Evolutionary conservation across 1,140 invertebrate genomes (phyloP).

Genomic region (Macrobrachium rosenbergii): DNA sequence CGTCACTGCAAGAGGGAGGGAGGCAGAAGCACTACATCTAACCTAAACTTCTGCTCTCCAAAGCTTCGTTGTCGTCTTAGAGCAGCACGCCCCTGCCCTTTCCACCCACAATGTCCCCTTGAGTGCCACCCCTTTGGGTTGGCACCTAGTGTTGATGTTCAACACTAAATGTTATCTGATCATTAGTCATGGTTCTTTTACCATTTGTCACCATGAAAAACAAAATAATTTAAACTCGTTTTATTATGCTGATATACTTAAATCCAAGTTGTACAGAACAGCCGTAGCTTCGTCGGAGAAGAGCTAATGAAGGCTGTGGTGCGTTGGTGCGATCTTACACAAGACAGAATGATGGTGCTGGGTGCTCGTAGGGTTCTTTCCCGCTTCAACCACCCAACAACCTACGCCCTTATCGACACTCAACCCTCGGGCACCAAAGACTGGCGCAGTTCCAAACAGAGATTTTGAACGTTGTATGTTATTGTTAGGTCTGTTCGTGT

Average conservation of each 20-base stretch:
- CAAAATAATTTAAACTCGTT: slow-evolving; percentile 2
- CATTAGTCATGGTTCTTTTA: background rate
- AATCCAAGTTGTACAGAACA: background rate
- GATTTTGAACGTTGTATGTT: slow-evolving; percentile 53
- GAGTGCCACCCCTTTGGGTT: slow-evolving; percentile 29
- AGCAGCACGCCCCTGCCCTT: background rate
- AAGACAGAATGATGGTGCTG: slow-evolving; percentile 36
- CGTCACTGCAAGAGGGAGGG: slow-evolving; percentile 38
- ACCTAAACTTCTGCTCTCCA: too few relatives aligned
- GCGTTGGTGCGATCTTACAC: slow-evolving; percentile 45
- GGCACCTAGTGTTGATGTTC: background rate
- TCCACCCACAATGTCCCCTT: slow-evolving; percentile 14
- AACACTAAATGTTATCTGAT: background rate
- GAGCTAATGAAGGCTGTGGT: slow-evolving; percentile 39
- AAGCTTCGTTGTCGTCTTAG: too few relatives aligned
- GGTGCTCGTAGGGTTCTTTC: slow-evolving; percentile 24
- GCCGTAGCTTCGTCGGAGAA: background rate
- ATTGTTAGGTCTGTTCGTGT: slow-evolving; percentile 31
- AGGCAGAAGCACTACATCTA: slow-evolving; percentile 10
- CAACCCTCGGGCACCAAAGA: slow-evolving; percentile 28
- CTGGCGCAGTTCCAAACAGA: slow-evolving; percentile 55
- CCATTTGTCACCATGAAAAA: background rate
- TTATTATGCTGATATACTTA: background rate
- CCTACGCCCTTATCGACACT: slow-evolving; percentile 35
- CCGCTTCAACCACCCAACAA: slow-evolving; percentile 18